Evolutionary conservation across 2,797 vertebrate genomes (phyloP).

Genomic region (Oreortyx pictus): DNA sequence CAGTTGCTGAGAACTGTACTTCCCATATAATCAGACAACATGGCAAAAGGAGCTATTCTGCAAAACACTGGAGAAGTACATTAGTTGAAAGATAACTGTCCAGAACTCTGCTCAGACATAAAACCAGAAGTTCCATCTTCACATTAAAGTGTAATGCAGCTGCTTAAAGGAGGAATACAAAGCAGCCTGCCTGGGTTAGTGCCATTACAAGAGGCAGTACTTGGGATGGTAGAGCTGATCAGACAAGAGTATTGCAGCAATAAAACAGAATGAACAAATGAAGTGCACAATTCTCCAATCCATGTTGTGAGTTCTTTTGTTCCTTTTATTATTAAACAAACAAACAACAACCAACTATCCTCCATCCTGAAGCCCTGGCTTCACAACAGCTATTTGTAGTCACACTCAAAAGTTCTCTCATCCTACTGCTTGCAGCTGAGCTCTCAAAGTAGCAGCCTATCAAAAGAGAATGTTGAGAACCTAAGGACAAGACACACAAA

Average conservation of each 20-base stretch:
- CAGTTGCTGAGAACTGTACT: conserved; percentile 3
- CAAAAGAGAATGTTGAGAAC: neutral
- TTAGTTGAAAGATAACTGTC: neutral
- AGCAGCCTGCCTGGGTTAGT: conserved; percentile 64
- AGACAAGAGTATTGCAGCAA: conserved; percentile 43
- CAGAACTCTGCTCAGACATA: conserved; percentile 1
- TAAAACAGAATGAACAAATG: conserved; percentile 46
- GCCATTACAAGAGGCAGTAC: conserved; percentile 41
- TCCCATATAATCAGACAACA: conserved; percentile 42
- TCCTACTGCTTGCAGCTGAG: neutral
- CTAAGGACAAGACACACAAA: neutral
- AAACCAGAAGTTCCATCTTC: neutral
- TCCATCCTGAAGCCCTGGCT: neutral
- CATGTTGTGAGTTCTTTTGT: neutral
- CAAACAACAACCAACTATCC: neutral
- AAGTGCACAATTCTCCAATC: conserved; percentile 31
- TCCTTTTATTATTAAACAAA: neutral
- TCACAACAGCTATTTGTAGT: neutral
- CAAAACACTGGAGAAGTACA: neutral
- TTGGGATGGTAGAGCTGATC: conserved; percentile 48
- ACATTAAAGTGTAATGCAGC: conserved; percentile 36
- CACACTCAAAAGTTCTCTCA: neutral
- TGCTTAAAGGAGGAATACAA: conserved; percentile 63
- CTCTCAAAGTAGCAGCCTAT: neutral
- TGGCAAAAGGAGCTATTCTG: neutral